Percentiles rank a stretch among this genome's conserved stretches.
Conservation (phyloP, 2,797 vertebrate species). For the Ctenochaetus hawaiiensis region DNA sequence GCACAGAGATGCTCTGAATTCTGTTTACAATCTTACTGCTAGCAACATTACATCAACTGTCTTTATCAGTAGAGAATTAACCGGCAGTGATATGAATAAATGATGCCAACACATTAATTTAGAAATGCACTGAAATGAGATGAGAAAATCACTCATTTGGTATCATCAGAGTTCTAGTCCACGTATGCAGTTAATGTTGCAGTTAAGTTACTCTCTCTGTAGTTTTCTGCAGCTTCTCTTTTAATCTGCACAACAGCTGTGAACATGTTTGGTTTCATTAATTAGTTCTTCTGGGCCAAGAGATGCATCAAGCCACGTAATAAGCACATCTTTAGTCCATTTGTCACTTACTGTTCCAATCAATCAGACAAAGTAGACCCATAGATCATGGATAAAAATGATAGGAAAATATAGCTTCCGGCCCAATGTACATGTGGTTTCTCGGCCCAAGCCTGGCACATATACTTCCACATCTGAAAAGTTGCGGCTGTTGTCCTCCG, state of each 20-base stretch:
- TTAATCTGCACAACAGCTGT: not conserved
- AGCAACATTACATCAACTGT: not conserved
- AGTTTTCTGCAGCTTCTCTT: not conserved
- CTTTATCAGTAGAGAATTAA: not conserved
- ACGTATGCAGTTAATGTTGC: not conserved
- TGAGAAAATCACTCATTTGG: slow-evolving; percentile 1
- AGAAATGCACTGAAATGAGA: not conserved
- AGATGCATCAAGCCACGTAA: slow-evolving; percentile 10
- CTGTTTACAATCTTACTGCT: slow-evolving; percentile 7
- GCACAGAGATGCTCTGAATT: not conserved
- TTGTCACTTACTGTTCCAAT: slow-evolving; percentile 20
- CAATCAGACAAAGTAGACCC: not conserved
- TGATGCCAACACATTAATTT: not conserved
- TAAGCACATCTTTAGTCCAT: slow-evolving; percentile 24
- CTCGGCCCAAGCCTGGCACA: too few species aligned
- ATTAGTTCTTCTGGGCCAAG: not conserved
- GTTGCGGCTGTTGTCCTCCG: too few species aligned
- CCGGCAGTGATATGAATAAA: slow-evolving; percentile 3
- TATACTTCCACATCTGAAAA: too few species aligned
- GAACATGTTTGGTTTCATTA: not conserved
- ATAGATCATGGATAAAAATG: slow-evolving; percentile 8
- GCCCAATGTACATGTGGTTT: too few species aligned
- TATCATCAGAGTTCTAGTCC: slow-evolving; percentile 21
- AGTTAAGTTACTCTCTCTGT: too few species aligned
- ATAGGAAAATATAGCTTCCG: too few species aligned